Percentiles rank a stretch among this genome's conserved stretches.
These are phyloP conservation scores for Myocastor coypus DNA, from an alignment of 2,113 vertebrate genomes.

Conservation along the genomic window DNA sequence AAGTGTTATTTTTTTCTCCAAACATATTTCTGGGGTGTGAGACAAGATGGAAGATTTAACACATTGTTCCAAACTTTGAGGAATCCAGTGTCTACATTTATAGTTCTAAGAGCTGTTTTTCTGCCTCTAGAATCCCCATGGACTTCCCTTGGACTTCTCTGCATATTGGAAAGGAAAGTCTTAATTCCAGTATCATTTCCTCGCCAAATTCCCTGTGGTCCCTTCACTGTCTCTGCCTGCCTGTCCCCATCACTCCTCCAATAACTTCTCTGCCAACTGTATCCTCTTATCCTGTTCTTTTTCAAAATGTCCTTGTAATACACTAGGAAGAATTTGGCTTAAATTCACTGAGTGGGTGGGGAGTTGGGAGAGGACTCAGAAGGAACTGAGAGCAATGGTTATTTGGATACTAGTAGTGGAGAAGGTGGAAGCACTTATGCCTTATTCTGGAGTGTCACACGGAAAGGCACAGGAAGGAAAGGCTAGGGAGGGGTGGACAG, in stretches of 20 bases:
- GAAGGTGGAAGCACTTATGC: too few relatives aligned
- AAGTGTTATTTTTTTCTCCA: not conserved
- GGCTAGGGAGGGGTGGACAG: not conserved
- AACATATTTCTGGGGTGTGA: not conserved
- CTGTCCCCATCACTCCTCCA: not conserved
- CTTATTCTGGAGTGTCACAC: not conserved
- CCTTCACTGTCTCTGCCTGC: not conserved
- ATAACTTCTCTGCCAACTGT: not conserved
- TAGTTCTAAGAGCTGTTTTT: not conserved
- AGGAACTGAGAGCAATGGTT: too few relatives aligned
- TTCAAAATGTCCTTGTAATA: not conserved
- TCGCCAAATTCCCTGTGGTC: not conserved
- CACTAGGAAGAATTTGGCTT: not conserved
- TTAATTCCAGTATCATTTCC: not conserved
- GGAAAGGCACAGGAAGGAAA: not conserved
- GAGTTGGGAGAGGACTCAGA: not conserved
- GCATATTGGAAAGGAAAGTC: not conserved
- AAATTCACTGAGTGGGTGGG: not conserved
- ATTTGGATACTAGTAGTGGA: too few relatives aligned
- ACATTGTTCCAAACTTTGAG: not conserved
- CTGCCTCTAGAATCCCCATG: not conserved
- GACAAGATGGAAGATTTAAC: not conserved
- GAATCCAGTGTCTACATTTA: not conserved
- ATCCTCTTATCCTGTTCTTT: not conserved
- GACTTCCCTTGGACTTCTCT: not conserved